Conservation (phyloP, 2,888 invertebrate genomes). For the Melanargia galathea region DNA sequence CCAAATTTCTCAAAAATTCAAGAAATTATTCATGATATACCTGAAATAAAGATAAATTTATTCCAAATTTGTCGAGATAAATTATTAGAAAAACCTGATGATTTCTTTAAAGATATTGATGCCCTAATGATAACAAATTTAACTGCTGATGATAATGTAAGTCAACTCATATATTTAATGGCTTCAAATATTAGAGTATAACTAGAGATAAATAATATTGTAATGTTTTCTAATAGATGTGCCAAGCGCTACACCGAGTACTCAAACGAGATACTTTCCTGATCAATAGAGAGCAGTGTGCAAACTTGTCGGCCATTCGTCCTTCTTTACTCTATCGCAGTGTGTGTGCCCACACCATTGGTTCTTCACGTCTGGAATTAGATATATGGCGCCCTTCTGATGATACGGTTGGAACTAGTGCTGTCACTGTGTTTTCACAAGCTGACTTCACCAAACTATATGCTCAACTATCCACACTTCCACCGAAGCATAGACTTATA, state of each 20-base stretch:
- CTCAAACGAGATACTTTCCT: constrained; percentile 46
- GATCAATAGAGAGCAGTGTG: constrained; percentile 42
- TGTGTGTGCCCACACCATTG: constrained; percentile 42
- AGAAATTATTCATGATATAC: constrained; percentile 34
- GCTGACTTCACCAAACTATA: constrained; percentile 45
- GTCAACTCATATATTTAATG: constrained; percentile 20
- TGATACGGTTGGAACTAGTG: constrained; percentile 39
- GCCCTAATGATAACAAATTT: constrained; percentile 45
- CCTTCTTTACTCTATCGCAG: constrained; percentile 42
- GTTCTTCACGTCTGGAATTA: constrained; percentile 41
- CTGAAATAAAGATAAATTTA: constrained; percentile 37
- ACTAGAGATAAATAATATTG: not conserved
- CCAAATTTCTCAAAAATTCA: constrained; percentile 37
- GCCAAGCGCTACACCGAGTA: constrained; percentile 42
- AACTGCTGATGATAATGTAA: constrained; percentile 46
- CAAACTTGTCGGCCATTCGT: constrained; percentile 26
- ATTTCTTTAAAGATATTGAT: constrained; percentile 40
- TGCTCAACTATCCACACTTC: constrained; percentile 42
- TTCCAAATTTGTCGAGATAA: constrained; percentile 33
- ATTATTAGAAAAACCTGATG: constrained; percentile 25
- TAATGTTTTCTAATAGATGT: constrained; percentile 28
- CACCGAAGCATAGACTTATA: constrained; percentile 45
- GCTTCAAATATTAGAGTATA: no score
- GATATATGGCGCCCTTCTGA: constrained; percentile 46
- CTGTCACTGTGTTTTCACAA: constrained; percentile 44